Base-by-base conservation (phyloP, 2,113 vertebrate species). In the Corynorhinus townsendii region DNA sequence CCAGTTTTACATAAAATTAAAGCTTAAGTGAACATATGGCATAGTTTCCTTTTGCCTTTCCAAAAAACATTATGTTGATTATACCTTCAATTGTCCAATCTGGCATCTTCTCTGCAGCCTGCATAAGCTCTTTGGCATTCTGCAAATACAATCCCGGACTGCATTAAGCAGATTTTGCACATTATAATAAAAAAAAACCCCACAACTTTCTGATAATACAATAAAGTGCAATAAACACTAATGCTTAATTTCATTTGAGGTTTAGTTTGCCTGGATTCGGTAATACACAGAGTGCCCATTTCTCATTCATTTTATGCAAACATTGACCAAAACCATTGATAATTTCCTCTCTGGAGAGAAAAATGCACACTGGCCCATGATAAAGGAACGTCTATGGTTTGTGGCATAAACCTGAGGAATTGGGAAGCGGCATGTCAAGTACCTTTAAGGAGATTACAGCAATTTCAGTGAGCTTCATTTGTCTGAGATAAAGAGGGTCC, bases 1-100 rank as follows among this genome's bases (percentile, higher is more conserved):
- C 98, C 98, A 97, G 97, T 98, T 98, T 98, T 98, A 98, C 98
- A 98, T 98, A 98, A 98, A 98, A 98, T 98, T 98, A 98, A 98
- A 97, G 98, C 98, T 98, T 98, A 98, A 98, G 98, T 98, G 98
- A 98, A 98, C 98, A 99, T 99, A 99, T 99, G 98, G 98, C 98
- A 97, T 98, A 97, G 98, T 98, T 99, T 98, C 98, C 98, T 98
- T 98, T 98, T 98, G 98, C 98, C 98, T 98, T 98, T 99, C 98
- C 98, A 98, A 98, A 99, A 98, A 98, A 98, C 98, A 98, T 98
- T 98, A 98, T 98, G 98, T 98, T 99, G 98, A 99, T 99, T 98
- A 98, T 98, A 98, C 98, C 98, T 98, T 98, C 98, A 98, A 98
- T 98, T 98, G 98, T 98, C 98, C 98, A 98, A 98, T 98, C 98